Base-by-base conservation (phyloP, 1,140 invertebrate species). In the Leptonema lineaticorne region DNA sequence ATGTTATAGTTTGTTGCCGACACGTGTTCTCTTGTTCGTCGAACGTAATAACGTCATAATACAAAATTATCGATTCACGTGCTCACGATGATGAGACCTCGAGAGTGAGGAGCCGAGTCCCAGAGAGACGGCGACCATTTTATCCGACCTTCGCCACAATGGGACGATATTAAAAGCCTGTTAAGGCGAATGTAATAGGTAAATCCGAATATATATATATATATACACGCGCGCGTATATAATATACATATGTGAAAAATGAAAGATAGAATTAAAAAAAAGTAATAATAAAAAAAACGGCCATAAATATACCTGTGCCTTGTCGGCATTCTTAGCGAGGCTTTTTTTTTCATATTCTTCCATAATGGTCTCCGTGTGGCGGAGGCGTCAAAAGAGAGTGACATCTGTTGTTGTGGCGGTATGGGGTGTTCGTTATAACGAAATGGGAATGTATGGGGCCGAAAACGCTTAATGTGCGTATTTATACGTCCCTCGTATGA, bases 341-440 rank as follows among this genome's bases (percentile, higher is more conserved):
- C 68, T 65, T 69, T 62, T 68, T 68, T 70, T 68, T 62, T 68
- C 68, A 48, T 58, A 28, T 56, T 66, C 63, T 63, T 16, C 22
- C 63, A 67, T 67, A 67, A 68, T 68, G 69, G 68, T 53, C 66
- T 27, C 66, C 37, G 64, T 67, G 71, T 64, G 50, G 70, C 70
- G 67, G 59, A 72, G 71, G 71, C 71, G 71, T 72, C 71, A 72
- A 68, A 70, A 69, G 65, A 72, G 70, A 72, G 69, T 72, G 71
- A 72, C 71, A 72, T 72, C 71, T 72, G 71, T 72, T 72, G 68
- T 72, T 72, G 68, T 22, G 53, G 30, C 24, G 58, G 11, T 18
- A 37, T 18, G 62, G 67, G 71, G 67, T 72, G 68, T 64, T 63
- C 46, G 62, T 68, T 63, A 69, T 71, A 72, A 64, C 33, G 62